phyloP scores from a whole-genome alignment of 2,113 vertebrate genomes.

The Esox niger region DNA sequence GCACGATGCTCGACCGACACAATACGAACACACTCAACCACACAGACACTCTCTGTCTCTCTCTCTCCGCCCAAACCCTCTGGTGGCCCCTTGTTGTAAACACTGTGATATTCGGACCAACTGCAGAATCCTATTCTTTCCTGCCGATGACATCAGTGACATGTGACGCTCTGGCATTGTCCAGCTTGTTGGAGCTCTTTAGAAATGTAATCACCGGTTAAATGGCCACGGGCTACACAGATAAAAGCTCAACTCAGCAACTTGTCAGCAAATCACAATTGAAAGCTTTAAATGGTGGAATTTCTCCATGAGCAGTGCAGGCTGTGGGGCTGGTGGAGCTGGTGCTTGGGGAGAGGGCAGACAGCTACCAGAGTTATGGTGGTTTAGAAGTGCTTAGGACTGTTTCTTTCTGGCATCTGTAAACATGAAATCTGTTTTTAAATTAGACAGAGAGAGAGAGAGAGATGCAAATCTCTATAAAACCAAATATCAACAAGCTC shows the following conservation, averaged over 20 bases:
- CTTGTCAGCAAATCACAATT: slow-evolving; percentile 83
- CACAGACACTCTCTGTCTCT: background rate
- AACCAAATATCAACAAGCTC: background rate
- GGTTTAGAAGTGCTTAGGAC: background rate
- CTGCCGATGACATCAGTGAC: slow-evolving; percentile 61
- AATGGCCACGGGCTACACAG: slow-evolving; percentile 55
- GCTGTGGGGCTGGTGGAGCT: slow-evolving; percentile 51
- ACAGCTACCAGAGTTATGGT: background rate
- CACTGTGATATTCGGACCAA: slow-evolving; percentile 47
- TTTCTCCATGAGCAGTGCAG: slow-evolving; percentile 79
- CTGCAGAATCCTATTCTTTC: slow-evolving; percentile 57
- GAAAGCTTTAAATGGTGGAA: slow-evolving; percentile 73
- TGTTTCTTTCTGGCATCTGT: background rate
- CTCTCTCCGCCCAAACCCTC: slow-evolving; percentile 5
- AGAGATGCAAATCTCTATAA: background rate
- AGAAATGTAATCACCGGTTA: slow-evolving; percentile 61
- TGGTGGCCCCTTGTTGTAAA: slow-evolving; percentile 59
- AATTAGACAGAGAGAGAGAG: background rate
- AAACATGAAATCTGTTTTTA: background rate
- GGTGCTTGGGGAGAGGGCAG: slow-evolving; percentile 1
- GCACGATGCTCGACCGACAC: slow-evolving; percentile 6
- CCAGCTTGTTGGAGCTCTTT: slow-evolving; percentile 54
- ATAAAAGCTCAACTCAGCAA: slow-evolving; percentile 81
- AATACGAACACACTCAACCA: background rate
- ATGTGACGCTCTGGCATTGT: slow-evolving; percentile 71